Base-by-base conservation (phyloP, 2,113 vertebrate species). In the Oreamnos americanus region DNA sequence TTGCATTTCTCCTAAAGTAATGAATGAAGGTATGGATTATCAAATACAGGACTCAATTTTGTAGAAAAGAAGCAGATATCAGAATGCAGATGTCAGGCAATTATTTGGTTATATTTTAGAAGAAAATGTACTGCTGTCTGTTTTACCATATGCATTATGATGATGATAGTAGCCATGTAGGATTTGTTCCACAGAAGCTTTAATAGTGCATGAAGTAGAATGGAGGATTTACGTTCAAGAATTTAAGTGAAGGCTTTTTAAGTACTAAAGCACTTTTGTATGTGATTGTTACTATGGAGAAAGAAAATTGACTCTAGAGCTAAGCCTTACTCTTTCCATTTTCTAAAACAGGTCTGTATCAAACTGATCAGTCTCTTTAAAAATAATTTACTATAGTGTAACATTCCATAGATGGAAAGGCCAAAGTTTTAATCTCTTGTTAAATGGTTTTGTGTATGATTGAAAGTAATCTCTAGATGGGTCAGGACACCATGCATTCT, bases 391-490 rank as follows among this genome's bases (percentile, higher is more conserved):
- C 39, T 62, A 13, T 33, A 33, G n/a, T 49, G 30, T 74, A 60
- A 47, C 13, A 91, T 43, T 78, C 30, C 49, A 60, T 71, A 94
- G 74, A 45, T 51, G 19, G 78, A 30, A 91, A 96, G 10, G 26
- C 11, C 45, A 84, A 26, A 30, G 15, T 83, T 90, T 94, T 81
- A 87, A 86, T 91, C 82, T 93, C 45, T 36, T 13, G 5, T 89
- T 83, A 79, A 43, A 55, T 43, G n/a, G 67, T 51, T 53, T 17
- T 74, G 51, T 43, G 33, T 6, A 94, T 91, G 74, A 82, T 94
- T 81, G 28, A 78, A 96, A n/a, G 74, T 88, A 89, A 82, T 95
- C 91, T 93, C n/a, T 97, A 81, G 93, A 67, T 92, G 79, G 51
- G 47, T 93, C 93, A 89, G 36, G 55, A 43, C 71, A 58, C 47